These are phyloP conservation scores for Orius insidiosus DNA, from an alignment of 1,140 invertebrate species.

Conservation along the genomic window DNA sequence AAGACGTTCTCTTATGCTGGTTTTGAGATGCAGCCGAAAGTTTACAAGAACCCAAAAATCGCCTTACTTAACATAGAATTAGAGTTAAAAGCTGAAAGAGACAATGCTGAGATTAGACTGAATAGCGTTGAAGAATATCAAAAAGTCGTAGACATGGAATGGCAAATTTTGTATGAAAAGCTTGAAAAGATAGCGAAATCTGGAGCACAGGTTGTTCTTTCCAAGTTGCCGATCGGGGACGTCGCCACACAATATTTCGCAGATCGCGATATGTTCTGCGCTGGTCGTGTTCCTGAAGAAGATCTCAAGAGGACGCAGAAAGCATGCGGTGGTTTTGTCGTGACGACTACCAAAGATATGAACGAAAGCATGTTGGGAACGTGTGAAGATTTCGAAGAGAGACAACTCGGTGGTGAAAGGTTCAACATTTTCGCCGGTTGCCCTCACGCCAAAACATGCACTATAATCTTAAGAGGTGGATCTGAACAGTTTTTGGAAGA, in stretches of 20 bases:
- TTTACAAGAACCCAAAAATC: conserved; percentile 82
- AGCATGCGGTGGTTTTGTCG: conserved; percentile 90
- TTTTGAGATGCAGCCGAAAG: conserved; percentile 99
- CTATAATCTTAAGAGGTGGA: conserved; percentile 86
- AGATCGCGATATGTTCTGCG: conserved; percentile 97
- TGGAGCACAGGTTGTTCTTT: conserved; percentile 92
- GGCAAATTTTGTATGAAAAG: conserved; percentile 97
- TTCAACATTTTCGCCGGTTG: conserved; percentile 77
- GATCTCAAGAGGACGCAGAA: conserved; percentile 92
- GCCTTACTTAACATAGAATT: conserved; percentile 95
- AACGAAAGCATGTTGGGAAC: conserved; percentile 58
- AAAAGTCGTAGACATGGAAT: conserved; percentile 97
- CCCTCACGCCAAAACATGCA: conserved; percentile 86
- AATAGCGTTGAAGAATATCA: conserved; percentile 89
- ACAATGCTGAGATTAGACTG: conserved; percentile 93
- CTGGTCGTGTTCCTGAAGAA: conserved; percentile 90
- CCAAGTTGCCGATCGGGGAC: conserved; percentile 96
- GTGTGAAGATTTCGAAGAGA: conserved; percentile 80
- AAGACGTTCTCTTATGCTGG: conserved; percentile 99
- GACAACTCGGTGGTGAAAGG: conserved; percentile 26
- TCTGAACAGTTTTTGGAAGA: conserved; percentile 99
- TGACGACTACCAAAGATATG: conserved; percentile 80
- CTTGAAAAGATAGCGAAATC: conserved; percentile 78
- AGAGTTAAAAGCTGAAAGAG: conserved; percentile 92
- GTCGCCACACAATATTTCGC: conserved; percentile 99